These are phyloP conservation scores for Anarhynchus alexandrinus DNA, from an alignment of 2,113 vertebrate species.

Conservation along the genomic window DNA sequence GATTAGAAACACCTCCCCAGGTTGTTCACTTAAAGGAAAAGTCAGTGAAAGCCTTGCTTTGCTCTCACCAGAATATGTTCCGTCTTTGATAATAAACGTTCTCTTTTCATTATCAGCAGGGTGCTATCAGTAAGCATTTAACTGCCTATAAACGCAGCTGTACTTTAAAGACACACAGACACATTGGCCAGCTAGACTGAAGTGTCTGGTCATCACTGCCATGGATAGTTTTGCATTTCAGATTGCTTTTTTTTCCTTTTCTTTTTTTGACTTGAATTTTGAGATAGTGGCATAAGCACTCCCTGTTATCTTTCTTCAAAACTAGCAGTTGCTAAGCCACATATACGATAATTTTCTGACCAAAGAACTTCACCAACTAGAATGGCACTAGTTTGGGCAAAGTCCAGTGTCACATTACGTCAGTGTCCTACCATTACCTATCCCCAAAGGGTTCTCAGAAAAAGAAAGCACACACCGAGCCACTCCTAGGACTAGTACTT, in stretches of 20 bases:
- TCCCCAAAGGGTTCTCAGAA: background rate
- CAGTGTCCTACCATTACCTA: background rate
- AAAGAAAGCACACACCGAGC: background rate
- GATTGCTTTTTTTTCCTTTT: background rate
- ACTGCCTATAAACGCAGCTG: background rate
- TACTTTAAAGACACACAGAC: background rate
- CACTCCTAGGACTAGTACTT: background rate
- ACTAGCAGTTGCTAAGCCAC: background rate
- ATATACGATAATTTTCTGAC: background rate
- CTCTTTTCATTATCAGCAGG: background rate
- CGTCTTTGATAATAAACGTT: background rate
- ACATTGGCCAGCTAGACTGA: background rate
- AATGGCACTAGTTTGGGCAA: background rate
- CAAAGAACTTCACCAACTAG: background rate
- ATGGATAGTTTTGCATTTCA: rapidly evolving
- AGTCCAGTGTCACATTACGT: rapidly evolving
- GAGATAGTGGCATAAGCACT: background rate
- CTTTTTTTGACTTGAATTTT: background rate
- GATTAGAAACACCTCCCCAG: background rate
- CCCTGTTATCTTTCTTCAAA: background rate
- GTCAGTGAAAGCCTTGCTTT: background rate
- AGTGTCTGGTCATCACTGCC: background rate
- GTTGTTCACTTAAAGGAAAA: background rate
- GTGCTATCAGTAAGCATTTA: background rate
- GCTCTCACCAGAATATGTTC: background rate